Evolutionary conservation across 2,113 vertebrate genomes (phyloP).

Genomic region (Pseudopodoces humilis): DNA sequence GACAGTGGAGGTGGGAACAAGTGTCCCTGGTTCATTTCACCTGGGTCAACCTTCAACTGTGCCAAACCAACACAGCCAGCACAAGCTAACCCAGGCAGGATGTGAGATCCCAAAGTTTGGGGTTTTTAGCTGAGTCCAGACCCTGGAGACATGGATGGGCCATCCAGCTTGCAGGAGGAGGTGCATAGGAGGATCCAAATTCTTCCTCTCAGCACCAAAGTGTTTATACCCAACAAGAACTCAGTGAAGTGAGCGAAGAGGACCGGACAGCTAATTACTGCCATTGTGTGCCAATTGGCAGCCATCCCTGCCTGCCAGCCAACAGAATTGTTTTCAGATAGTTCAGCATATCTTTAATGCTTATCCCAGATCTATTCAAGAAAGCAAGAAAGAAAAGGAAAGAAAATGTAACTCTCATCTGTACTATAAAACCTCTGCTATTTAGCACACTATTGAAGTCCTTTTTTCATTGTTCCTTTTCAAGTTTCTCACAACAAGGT

Average conservation of each 20-base stretch:
- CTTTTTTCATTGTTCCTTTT: conserved; percentile 22
- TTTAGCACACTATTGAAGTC: conserved; percentile 52
- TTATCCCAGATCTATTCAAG: conserved; percentile 49
- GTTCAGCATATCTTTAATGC: conserved; percentile 53
- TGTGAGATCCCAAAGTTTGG: neutral
- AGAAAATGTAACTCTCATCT: conserved; percentile 59
- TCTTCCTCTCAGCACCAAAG: neutral
- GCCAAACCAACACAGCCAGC: neutral
- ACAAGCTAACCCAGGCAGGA: neutral
- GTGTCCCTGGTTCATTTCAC: neutral
- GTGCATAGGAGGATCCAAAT: neutral
- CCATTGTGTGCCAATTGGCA: conserved; percentile 24
- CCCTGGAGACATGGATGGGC: neutral
- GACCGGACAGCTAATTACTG: conserved; percentile 46
- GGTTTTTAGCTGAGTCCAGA: neutral
- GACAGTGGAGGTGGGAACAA: neutral
- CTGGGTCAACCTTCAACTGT: neutral
- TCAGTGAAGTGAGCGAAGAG: neutral
- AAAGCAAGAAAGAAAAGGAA: conserved; percentile 10
- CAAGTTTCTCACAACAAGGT: conserved; percentile 55
- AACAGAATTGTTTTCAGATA: conserved; percentile 57
- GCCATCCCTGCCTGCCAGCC: conserved; percentile 33
- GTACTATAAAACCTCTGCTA: conserved; percentile 48
- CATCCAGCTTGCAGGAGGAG: neutral
- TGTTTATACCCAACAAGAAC: conserved; percentile 9